Evolutionary conservation across 92 coral and sea anemone species (phyloP).

Genomic region (Desmophyllum pertusum): DNA sequence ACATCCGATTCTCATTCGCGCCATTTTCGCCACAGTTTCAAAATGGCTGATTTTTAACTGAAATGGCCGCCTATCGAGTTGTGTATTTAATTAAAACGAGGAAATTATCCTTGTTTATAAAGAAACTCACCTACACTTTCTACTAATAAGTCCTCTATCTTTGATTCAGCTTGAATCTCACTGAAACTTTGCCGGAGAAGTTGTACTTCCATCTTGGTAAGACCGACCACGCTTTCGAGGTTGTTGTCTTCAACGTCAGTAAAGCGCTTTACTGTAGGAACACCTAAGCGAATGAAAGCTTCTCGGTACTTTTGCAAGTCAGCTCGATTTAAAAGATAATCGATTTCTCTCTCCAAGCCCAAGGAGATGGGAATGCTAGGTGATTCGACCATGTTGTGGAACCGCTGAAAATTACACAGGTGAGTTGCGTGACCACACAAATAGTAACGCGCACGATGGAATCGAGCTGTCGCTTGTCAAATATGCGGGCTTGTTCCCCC

Average conservation of each 20-base stretch:
- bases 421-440: too few species aligned
- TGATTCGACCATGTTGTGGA: not conserved
- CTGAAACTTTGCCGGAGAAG: not conserved
- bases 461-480: too few species aligned
- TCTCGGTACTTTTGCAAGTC: constrained; percentile 7
- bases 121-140: not conserved
- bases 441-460: too few species aligned
- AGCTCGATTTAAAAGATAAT: constrained; percentile 1
- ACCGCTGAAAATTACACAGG: too few species aligned
- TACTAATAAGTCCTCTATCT: not conserved
- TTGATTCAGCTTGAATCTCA: constrained; percentile 1
- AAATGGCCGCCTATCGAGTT: constrained; percentile 14
- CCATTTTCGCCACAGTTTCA: not conserved
- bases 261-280: not conserved
- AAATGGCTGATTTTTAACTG: not conserved
- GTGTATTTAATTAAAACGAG: constrained; percentile 4
- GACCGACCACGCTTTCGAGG: not conserved
- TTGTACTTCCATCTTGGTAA: not conserved
- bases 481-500: too few species aligned
- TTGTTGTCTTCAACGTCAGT: not conserved
- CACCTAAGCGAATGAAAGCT: not conserved
- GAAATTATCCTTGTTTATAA: not conserved
- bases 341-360: not conserved
- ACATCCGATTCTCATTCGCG: constrained; percentile 5
- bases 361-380: not conserved